These are phyloP conservation scores for Meriones unguiculatus DNA, from an alignment of 2,113 vertebrate species.

Conservation along the genomic window DNA sequence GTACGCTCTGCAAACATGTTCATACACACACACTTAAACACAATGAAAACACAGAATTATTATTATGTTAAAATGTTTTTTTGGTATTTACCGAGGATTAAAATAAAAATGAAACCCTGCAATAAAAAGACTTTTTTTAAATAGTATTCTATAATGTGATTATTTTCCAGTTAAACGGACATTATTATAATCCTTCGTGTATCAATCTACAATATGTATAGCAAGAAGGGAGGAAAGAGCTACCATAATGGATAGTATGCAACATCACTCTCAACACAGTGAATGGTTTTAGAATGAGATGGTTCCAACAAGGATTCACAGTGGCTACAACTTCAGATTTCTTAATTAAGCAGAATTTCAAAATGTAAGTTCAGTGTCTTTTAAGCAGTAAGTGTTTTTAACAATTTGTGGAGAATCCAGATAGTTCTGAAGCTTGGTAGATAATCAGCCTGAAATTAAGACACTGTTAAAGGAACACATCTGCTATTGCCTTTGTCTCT, in stretches of 20 bases:
- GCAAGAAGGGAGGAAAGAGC: background rate
- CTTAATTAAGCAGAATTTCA: background rate
- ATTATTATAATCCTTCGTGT: background rate
- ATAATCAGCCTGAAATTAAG: background rate
- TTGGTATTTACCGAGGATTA: background rate
- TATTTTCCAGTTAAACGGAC: background rate
- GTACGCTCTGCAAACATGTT: background rate
- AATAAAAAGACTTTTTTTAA: background rate
- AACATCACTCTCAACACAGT: background rate
- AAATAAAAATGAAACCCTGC: background rate
- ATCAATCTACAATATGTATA: rapidly evolving
- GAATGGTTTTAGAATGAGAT: background rate
- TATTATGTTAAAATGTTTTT: background rate
- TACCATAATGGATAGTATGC: background rate
- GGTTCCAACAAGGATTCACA: background rate
- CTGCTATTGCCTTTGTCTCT: background rate
- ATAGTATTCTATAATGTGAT: background rate
- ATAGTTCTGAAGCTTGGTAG: background rate
- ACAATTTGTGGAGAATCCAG: background rate
- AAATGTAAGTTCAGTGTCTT: background rate
- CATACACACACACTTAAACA: background rate
- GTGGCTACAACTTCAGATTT: background rate
- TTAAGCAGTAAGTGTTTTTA: background rate
- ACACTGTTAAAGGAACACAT: background rate
- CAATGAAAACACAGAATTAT: background rate